These are phyloP conservation scores for Campopleginae sp. DNA, from an alignment of 2,888 invertebrate genomes.

Conservation along the genomic window DNA sequence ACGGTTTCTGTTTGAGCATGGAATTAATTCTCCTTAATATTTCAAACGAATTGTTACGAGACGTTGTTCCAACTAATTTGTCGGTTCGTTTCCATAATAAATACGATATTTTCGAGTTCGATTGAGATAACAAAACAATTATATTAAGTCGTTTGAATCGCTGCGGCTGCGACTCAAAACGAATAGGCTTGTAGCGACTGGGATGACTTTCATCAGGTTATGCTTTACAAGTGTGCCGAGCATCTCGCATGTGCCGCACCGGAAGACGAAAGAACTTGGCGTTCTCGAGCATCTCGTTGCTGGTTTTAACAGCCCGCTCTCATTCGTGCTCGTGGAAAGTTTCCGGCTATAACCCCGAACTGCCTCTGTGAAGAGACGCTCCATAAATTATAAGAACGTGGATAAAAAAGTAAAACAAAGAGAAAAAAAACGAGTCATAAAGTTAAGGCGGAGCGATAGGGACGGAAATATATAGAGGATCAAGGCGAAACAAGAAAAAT, in stretches of 20 bases:
- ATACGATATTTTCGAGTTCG: background rate
- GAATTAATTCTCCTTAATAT: background rate
- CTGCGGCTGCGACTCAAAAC: conserved; percentile 7
- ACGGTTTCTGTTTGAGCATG: background rate
- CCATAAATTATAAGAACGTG: conserved; percentile 66
- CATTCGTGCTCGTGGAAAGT: conserved; percentile 46
- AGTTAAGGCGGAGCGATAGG: conserved; percentile 30
- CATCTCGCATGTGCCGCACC: conserved; percentile 12
- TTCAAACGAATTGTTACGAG: background rate
- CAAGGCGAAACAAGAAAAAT: conserved; percentile 28
- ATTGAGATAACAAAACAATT: background rate
- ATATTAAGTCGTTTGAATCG: background rate
- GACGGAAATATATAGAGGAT: conserved; percentile 1
- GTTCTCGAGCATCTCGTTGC: conserved; percentile 22
- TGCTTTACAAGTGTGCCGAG: background rate
- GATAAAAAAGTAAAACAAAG: conserved; percentile 37
- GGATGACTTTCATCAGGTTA: background rate
- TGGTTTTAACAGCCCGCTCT: conserved; percentile 36
- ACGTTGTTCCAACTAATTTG: background rate
- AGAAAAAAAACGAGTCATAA: conserved; percentile 43
- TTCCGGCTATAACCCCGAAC: conserved; percentile 42
- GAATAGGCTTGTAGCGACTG: background rate
- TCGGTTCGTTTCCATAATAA: background rate
- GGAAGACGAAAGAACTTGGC: conserved; percentile 22
- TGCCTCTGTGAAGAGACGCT: conserved; percentile 39